Evolutionary conservation across 2,797 vertebrate genomes (phyloP).

Genomic region (Mormyrus proboscirostris): DNA sequence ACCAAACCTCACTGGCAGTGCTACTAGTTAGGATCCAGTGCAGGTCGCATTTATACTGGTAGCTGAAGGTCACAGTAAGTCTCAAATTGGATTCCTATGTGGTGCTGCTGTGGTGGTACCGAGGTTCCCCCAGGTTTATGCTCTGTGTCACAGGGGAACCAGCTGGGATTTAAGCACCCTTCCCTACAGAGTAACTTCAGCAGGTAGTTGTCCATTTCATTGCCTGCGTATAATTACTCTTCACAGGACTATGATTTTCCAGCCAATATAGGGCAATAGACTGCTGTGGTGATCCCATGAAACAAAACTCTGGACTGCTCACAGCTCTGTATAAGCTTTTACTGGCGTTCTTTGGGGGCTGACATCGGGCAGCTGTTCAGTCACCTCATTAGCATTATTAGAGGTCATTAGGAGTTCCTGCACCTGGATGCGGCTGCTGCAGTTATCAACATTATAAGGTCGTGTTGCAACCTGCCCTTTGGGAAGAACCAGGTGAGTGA

Average conservation of each 20-base stretch:
- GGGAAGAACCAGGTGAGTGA: background rate
- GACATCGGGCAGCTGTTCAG: background rate
- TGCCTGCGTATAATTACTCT: background rate
- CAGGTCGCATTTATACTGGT: background rate
- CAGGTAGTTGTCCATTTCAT: background rate
- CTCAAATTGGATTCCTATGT: background rate
- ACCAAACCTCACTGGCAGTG: background rate
- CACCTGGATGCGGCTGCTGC: background rate
- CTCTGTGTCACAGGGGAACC: background rate
- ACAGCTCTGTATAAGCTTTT: background rate
- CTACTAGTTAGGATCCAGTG: background rate
- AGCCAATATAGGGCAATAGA: background rate
- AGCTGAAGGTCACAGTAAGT: background rate
- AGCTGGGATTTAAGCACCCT: background rate
- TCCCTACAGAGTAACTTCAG: background rate
- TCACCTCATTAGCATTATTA: background rate
- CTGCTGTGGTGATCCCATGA: background rate
- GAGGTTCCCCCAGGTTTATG: background rate
- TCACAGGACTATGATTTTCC: background rate
- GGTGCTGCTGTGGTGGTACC: background rate
- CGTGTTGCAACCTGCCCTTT: background rate
- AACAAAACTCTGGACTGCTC: background rate
- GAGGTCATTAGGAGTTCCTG: background rate
- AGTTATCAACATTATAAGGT: background rate
- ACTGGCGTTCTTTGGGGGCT: background rate